Conservation (phyloP, 2,888 invertebrate species). For the Lymantria dispar region DNA sequence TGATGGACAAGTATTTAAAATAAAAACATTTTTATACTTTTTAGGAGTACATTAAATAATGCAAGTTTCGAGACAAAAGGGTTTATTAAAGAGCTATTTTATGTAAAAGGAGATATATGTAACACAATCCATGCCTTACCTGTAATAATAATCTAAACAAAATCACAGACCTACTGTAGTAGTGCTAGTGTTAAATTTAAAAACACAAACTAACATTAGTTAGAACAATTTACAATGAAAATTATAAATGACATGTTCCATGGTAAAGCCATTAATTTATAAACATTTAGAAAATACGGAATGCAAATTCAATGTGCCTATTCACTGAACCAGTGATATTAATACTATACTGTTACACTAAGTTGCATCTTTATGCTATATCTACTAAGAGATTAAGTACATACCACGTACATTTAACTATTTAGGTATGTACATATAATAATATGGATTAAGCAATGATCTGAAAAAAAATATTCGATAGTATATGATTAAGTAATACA, state of each 20-base stretch:
- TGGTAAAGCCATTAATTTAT: neutral
- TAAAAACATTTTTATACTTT: no score
- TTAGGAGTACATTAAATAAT: slow-evolving; percentile 7
- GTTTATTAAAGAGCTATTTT: slow-evolving; percentile 30
- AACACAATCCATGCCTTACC: slow-evolving; percentile 10
- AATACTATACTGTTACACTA: no score
- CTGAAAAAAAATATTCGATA: no score
- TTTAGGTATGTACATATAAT: no score
- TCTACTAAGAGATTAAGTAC: neutral
- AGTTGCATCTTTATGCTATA: no score
- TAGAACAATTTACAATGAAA: slow-evolving; percentile 5
- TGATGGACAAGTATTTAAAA: no score
- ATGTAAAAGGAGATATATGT: slow-evolving; percentile 15
- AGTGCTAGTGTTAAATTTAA: slow-evolving; percentile 24
- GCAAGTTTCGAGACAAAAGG: slow-evolving; percentile 23
- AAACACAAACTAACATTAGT: slow-evolving; percentile 22
- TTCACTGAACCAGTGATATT: neutral
- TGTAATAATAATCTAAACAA: slow-evolving; percentile 17
- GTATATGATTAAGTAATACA: no score
- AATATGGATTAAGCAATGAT: no score
- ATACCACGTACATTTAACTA: neutral
- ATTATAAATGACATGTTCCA: slow-evolving; percentile 3
- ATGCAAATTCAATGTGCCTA: neutral
- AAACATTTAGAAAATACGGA: neutral
- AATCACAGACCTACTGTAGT: slow-evolving; percentile 22